Percentiles rank a stretch among this genome's conserved stretches.
These are phyloP conservation scores for Corythornis vintsioides DNA, from an alignment of 2,113 vertebrate species.

Conservation along the genomic window DNA sequence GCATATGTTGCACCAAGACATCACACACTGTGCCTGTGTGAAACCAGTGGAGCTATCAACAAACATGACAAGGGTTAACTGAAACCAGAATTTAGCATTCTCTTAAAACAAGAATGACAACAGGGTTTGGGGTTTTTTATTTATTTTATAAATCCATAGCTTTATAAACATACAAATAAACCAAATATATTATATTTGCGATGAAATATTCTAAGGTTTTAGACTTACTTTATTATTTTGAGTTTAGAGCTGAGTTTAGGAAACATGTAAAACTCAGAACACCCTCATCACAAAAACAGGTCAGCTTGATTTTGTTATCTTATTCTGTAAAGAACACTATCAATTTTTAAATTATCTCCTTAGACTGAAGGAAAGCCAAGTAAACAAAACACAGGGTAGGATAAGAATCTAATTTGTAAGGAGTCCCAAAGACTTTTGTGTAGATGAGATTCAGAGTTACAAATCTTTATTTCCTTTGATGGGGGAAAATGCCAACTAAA, in stretches of 20 bases:
- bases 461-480: neutral
- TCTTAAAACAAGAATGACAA: neutral
- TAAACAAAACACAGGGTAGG: neutral
- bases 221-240: neutral
- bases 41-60: neutral
- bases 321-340: neutral
- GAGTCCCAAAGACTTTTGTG: neutral
- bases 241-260: neutral
- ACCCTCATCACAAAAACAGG: neutral
- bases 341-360: neutral
- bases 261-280: conserved; percentile 9
- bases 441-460: neutral
- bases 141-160: conserved; percentile 46
- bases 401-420: neutral
- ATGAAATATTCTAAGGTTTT: conserved; percentile 31
- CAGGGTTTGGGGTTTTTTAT: neutral
- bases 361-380: neutral
- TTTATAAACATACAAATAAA: conserved; percentile 51
- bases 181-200: conserved; percentile 60
- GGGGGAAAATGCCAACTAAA: neutral
- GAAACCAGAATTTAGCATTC: neutral
- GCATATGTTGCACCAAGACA: neutral
- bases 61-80: neutral
- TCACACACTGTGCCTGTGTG: neutral
- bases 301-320: neutral